phyloP scores from a whole-genome alignment of 2,888 invertebrate genomes.

The Cristatella mucedo region DNA sequence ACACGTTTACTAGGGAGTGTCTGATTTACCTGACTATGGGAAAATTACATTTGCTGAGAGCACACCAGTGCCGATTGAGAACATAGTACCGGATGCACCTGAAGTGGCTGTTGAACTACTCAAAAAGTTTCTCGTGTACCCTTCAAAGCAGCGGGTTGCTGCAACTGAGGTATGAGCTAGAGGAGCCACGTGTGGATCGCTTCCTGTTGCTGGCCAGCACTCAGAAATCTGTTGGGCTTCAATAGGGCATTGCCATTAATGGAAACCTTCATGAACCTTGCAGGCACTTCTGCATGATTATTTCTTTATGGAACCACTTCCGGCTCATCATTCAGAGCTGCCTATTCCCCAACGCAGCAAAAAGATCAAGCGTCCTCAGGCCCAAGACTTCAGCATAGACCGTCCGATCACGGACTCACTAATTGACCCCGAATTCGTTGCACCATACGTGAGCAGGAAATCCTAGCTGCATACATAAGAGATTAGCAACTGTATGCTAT shows the following conservation, averaged over 20 bases:
- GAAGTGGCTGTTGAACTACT: conserved; percentile 57
- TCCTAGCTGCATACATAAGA: too few species aligned
- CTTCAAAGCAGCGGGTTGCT: conserved; percentile 56
- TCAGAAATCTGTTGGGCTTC: too few species aligned
- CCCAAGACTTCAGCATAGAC: conserved; percentile 33
- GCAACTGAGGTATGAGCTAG: conserved; percentile 53
- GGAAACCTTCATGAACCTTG: too few species aligned
- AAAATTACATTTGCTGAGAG: conserved; percentile 80
- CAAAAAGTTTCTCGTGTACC: conserved; percentile 61
- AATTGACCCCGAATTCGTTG: conserved; percentile 23
- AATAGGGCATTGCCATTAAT: too few species aligned
- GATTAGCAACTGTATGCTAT: too few species aligned
- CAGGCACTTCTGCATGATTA: conserved; percentile 59
- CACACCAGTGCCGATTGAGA: conserved; percentile 58
- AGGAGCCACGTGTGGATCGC: too few species aligned
- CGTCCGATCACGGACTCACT: conserved; percentile 28
- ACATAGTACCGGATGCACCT: conserved; percentile 61
- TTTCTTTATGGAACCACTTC: conserved; percentile 53
- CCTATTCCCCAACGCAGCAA: conserved; percentile 46
- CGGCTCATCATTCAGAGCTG: conserved; percentile 50
- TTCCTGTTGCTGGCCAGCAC: too few species aligned
- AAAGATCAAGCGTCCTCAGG: conserved; percentile 22
- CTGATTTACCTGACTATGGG: conserved; percentile 74
- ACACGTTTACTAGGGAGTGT: conserved; percentile 39
- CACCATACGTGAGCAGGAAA: conserved; percentile 1